Base-by-base conservation (phyloP, 2,113 vertebrate species). In the Amphiprion percula region DNA sequence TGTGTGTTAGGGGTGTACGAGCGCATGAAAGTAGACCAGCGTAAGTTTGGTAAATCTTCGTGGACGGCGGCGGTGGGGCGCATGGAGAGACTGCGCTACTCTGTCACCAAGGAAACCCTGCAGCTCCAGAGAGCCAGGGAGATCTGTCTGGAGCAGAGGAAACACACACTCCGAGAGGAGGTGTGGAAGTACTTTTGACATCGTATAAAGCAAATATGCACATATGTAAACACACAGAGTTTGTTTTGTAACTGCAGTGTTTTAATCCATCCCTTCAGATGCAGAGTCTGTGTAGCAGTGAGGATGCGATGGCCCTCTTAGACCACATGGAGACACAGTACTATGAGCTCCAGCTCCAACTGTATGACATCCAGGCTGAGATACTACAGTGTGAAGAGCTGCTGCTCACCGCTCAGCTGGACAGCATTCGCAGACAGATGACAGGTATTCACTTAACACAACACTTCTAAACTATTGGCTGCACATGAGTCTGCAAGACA, bases 321-420 rank as follows among this genome's bases (percentile, higher is more conserved):
- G 97, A 99, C 89, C 95, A 96, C 85, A 94, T 99, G 91, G 98
- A 99, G 94, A 93, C 96, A 17, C 95, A 97, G 87, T 99, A 99
- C 93, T 99, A 99, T 30, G 96, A 97, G 79, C 93, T 98, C 26
- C 98, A 99, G 88, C 96, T 99, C 80, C 98, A 98, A 71, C 94
- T 99, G 10, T 99, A 99, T 77, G 97, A 99, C 95, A 97, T 99
- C 49, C 98, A 99, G 91, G 97, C 97, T 23, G 98, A 99, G 91
- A 97, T 99, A 87, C 92, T 99, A 52, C 98, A 98, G 93, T 97
- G 96, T 89, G 98, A 99, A 93, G 98, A 99, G 92, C 92, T 98
- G 72, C 92, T 99, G 4, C 95, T 99, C 87, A 98, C 97, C 12
- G 97, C 97, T 44, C 97, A 99, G 71, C 94, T 99, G 30, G 97